Evolutionary conservation across 2,113 vertebrate species (phyloP), one percentile per base, ranked within the genome.

Genomic region (Urocolius indicus): DNA sequence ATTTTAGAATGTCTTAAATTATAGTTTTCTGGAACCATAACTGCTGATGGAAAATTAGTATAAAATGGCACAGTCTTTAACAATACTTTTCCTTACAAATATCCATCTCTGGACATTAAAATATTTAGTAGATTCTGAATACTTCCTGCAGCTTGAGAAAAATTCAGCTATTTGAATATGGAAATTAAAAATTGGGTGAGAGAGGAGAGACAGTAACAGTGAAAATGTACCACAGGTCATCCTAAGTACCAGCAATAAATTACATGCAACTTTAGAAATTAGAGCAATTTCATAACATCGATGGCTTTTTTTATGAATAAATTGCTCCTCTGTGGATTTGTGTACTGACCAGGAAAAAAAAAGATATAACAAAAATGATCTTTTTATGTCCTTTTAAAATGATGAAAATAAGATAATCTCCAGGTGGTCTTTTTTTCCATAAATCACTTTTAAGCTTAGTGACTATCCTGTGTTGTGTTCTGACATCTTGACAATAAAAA

Each of bases 401-500:
- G 87, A 93, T 95, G 94, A 97, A 97, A 96, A 87, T 94, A 95
- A 96, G 63, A 48, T 89, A 94, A 96, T 94, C 93, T 97, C 92
- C 74, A 96, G 84, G 95, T 97, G 83, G 81, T 61, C 80, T 93
- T 97, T 97, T 93, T 93, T 93, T 27, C 51, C 85, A 96, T 97
- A 97, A 97, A 98, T 98, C 96, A 91, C 73, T 96, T 97, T 91
- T 95, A 97, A 96, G 89, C 84, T 97, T 95, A 94, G 85, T 93
- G 94, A 73, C 92, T 97, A 95, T 62, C 85, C 87, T 67, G 87
- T 90, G 38, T 79, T 93, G 62, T 89, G 61, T 94, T 96, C 72
- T 96, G 88, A 97, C 93, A 97, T 78, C 84, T 73, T 95, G 79
- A 97, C 96, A 97, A 97, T 93, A 97, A 97, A 97, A 93, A 96